Conservation (phyloP, 1,140 invertebrate genomes). For the Dufourea novaeangliae region DNA sequence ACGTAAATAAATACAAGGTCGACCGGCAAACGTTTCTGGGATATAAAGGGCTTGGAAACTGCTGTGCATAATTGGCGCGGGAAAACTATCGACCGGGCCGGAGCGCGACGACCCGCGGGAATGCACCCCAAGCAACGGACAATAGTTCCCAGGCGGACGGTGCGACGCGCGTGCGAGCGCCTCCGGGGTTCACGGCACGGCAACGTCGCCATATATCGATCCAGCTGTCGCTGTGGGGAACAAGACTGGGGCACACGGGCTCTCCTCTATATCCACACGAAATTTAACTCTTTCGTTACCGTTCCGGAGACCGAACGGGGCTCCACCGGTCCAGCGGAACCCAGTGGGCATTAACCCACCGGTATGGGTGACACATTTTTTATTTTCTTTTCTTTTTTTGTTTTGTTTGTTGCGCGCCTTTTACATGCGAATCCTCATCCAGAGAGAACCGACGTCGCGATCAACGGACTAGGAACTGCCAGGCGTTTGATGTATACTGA, state of each 20-base stretch:
- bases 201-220: conserved; percentile 69
- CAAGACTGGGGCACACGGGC: conserved; percentile 63
- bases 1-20: conserved; percentile 79
- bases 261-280: conserved; percentile 49
- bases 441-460: too few relatives aligned
- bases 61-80: conserved; percentile 58
- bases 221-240: conserved; percentile 64
- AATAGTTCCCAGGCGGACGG: conserved; percentile 22
- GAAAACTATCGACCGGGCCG: conserved; percentile 53
- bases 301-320: background rate
- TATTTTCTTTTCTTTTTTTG: too few relatives aligned
- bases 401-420: too few relatives aligned
- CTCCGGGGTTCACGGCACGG: conserved; percentile 64
- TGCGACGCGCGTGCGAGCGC: conserved; percentile 52
- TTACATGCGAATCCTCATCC: too few relatives aligned
- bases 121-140: background rate
- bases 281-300: conserved; percentile 63
- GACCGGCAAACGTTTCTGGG: conserved; percentile 68
- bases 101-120: background rate
- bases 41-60: conserved; percentile 69
- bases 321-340: background rate
- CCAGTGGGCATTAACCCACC: too few relatives aligned
- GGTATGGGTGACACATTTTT: too few relatives aligned
- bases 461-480: too few relatives aligned
- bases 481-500: too few relatives aligned